Conservation (phyloP, 2,888 invertebrate species). For the Sialis fuliginosa region DNA sequence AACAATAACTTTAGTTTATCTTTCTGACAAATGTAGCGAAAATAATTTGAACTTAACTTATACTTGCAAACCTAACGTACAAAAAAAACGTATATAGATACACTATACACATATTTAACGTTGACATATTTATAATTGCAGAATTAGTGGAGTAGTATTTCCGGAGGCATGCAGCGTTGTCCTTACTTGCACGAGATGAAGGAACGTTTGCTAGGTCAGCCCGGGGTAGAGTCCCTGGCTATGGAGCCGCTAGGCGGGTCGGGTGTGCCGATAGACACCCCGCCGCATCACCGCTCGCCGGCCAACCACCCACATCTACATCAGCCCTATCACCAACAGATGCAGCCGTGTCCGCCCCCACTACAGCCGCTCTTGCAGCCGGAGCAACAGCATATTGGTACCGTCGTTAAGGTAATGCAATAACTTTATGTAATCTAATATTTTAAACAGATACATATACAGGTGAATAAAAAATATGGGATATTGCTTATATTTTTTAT, state of each 20-base stretch:
- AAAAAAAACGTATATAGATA: no score
- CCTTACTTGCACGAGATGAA: constrained; percentile 89
- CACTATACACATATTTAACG: neutral
- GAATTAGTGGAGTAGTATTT: constrained; percentile 13
- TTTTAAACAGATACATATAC: no score
- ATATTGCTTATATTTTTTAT: no score
- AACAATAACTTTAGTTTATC: no score
- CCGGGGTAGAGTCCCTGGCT: constrained; percentile 43
- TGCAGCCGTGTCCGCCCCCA: no score
- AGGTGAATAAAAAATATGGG: no score
- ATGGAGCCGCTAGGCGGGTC: constrained; percentile 40
- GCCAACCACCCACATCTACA: no score
- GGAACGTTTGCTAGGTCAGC: constrained; percentile 67
- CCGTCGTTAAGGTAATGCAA: constrained; percentile 67
- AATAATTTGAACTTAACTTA: no score
- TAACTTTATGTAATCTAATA: neutral
- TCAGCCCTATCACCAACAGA: no score
- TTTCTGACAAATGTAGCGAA: no score
- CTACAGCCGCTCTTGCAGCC: no score
- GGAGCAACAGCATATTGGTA: constrained; percentile 50
- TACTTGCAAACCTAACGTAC: no score
- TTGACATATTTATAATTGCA: constrained; percentile 3
- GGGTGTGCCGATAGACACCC: constrained; percentile 22
- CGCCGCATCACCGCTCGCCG: constrained; percentile 18
- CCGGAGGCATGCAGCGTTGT: constrained; percentile 61